phyloP scores from a whole-genome alignment of 2,888 invertebrate species.

The Acleris sparsana region DNA sequence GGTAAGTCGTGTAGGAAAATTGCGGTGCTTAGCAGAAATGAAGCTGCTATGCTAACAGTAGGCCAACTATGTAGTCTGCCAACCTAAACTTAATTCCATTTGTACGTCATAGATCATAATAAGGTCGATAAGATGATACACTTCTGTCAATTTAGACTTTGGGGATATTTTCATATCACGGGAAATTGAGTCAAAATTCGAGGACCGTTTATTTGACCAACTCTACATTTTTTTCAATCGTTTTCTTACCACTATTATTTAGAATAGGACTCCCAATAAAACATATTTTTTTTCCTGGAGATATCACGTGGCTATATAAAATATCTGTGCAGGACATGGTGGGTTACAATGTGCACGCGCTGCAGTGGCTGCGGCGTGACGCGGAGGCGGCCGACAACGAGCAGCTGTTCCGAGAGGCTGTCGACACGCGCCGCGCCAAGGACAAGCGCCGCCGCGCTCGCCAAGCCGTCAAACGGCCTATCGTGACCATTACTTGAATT shows the following conservation, averaged over 20 bases:
- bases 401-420: slow-evolving; percentile 90
- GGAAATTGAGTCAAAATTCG: too few relatives aligned
- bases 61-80: too few relatives aligned
- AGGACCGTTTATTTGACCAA: too few relatives aligned
- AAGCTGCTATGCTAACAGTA: too few relatives aligned
- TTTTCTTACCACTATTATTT: too few relatives aligned
- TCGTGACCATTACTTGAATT: slow-evolving; percentile 66
- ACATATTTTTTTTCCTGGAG: neutral
- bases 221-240: too few relatives aligned
- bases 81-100: too few relatives aligned
- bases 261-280: too few relatives aligned
- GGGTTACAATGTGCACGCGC: slow-evolving; percentile 93
- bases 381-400: slow-evolving; percentile 90
- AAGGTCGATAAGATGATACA: too few relatives aligned
- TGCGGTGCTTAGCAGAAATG: neutral
- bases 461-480: slow-evolving; percentile 85
- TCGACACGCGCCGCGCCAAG: slow-evolving; percentile 84
- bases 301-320: neutral
- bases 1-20: slow-evolving; percentile 76
- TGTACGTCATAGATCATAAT: too few relatives aligned
- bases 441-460: slow-evolving; percentile 85
- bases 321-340: slow-evolving; percentile 86
- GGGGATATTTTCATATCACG: too few relatives aligned
- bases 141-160: too few relatives aligned
- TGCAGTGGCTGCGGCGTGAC: slow-evolving; percentile 89